A percentile compares a stretch with the other conserved stretches of the same genome.
Evolutionary conservation across 2,113 vertebrate species (phyloP).

Genomic region (Zapornia atra): DNA sequence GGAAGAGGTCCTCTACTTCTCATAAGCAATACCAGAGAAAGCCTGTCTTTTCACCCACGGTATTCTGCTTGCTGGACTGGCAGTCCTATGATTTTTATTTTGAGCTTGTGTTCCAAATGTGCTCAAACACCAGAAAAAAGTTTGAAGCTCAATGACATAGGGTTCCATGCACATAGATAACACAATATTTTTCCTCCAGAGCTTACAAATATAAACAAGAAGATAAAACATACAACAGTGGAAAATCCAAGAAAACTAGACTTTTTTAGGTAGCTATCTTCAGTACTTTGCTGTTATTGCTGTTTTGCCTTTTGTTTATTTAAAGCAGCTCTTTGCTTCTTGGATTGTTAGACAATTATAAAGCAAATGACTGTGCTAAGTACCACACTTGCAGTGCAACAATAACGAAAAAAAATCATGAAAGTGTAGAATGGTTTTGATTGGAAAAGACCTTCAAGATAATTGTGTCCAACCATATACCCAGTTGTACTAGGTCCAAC

Average conservation of each 20-base stretch:
- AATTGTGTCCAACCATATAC: too few species aligned
- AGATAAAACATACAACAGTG: not conserved
- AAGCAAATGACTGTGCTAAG: not conserved
- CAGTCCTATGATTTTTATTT: not conserved
- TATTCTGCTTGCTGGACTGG: not conserved
- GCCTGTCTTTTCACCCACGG: not conserved
- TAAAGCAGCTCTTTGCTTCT: not conserved
- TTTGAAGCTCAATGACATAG: accelerated
- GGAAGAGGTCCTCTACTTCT: not conserved
- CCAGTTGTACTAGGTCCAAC: too few species aligned
- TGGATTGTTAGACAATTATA: not conserved
- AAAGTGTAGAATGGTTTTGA: too few species aligned
- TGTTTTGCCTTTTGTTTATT: not conserved
- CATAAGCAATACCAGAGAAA: not conserved
- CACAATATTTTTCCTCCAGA: not conserved
- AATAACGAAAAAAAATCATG: not conserved
- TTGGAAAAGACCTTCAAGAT: too few species aligned
- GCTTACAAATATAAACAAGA: not conserved
- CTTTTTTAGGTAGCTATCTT: not conserved
- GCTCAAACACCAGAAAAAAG: not conserved
- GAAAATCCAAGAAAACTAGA: not conserved
- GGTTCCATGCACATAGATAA: not conserved
- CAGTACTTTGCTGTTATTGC: not conserved
- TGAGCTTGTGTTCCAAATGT: not conserved
- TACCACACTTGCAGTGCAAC: not conserved